A percentile compares a stretch with the other conserved stretches of the same genome.
Evolutionary conservation across 2,113 vertebrate genomes (phyloP).

Genomic region (Sprattus sprattus): DNA sequence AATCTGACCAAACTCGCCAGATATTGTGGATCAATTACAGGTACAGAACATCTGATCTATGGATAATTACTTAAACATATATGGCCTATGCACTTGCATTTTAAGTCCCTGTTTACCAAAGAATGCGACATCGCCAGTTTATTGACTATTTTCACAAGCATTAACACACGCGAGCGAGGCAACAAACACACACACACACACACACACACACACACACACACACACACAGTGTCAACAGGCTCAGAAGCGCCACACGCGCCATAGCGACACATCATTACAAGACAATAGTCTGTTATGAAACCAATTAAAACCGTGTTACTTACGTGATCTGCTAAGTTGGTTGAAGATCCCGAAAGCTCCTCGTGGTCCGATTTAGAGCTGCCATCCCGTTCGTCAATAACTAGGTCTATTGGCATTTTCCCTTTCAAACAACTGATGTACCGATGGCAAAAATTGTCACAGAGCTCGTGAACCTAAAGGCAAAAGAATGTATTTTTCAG

Average conservation of each 20-base stretch:
- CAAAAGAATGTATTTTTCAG: slow-evolving; percentile 56
- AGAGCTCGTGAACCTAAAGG: slow-evolving; percentile 95
- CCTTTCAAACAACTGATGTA: slow-evolving; percentile 99
- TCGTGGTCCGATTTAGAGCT: slow-evolving; percentile 99
- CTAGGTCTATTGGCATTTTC: slow-evolving; percentile 99
- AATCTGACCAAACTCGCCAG: background rate
- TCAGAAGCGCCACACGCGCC: slow-evolving; percentile 29
- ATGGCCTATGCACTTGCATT: background rate
- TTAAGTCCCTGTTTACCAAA: background rate
- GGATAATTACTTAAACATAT: background rate
- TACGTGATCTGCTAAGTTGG: slow-evolving; percentile 98
- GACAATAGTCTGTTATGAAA: slow-evolving; percentile 31
- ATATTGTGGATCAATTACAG: background rate
- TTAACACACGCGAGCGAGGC: background rate
- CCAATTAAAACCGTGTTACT: slow-evolving; percentile 67
- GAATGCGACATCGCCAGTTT: background rate
- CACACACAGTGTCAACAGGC: slow-evolving; percentile 24
- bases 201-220: slow-evolving; percentile 30
- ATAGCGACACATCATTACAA: background rate
- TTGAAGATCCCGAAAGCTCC: slow-evolving; percentile 98
- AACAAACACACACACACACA: slow-evolving; percentile 25
- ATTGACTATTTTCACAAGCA: background rate
- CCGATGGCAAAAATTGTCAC: slow-evolving; percentile 99
- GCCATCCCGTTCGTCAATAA: slow-evolving; percentile 98
- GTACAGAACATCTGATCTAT: background rate